Evolutionary conservation across 2,888 invertebrate genomes (phyloP).

Genomic region (Macrophya alboannulata): DNA sequence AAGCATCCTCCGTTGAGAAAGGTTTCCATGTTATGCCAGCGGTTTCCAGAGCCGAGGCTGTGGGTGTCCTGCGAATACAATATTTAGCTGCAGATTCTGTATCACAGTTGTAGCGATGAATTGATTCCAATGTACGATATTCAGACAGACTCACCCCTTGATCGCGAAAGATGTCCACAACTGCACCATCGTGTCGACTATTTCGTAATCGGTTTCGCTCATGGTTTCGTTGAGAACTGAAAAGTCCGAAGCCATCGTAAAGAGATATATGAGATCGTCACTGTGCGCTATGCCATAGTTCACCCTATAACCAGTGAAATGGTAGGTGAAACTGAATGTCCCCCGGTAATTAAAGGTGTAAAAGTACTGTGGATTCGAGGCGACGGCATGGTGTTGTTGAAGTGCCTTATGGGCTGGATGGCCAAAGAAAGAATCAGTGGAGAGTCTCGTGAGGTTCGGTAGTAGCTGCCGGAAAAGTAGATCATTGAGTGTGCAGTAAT

Average conservation of each 20-base stretch:
- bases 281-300: constrained; percentile 79
- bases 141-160: constrained; percentile 58
- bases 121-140: not conserved
- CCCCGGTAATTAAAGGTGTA: constrained; percentile 65
- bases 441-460: constrained; percentile 53
- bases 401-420: constrained; percentile 59
- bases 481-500: constrained; percentile 52
- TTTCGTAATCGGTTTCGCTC: constrained; percentile 66
- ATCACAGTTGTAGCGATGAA: not conserved
- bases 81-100: not conserved
- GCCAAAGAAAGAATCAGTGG: too few relatives aligned
- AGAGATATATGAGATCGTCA: constrained; percentile 81
- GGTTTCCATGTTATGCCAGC: not conserved
- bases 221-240: constrained; percentile 55
- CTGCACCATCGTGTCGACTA: constrained; percentile 75
- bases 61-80: not conserved
- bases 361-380: constrained; percentile 58
- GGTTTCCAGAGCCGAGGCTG: not conserved
- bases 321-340: constrained; percentile 59
- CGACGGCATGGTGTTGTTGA: constrained; percentile 51
- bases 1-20: constrained; percentile 3
- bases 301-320: too few relatives aligned
- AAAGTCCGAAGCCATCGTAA: constrained; percentile 69
- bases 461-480: constrained; percentile 59
- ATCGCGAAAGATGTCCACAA: constrained; percentile 73